Evolutionary conservation across 2,797 vertebrate species (phyloP), one percentile per base, ranked within the genome.

Genomic region (Aeoliscus strigatus): DNA sequence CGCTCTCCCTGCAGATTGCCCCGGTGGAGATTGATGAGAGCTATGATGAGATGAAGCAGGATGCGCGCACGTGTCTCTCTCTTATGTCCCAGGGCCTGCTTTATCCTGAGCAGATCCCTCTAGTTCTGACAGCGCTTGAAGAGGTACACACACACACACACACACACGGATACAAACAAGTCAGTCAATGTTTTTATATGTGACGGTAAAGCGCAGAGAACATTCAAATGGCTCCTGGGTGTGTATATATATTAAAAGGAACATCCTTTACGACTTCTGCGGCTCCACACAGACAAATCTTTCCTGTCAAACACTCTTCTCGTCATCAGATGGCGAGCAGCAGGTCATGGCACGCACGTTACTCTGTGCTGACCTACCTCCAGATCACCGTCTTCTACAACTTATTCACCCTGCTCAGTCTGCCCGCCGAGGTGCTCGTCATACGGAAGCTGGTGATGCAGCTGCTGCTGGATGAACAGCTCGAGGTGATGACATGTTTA

Each of bases 331-430:
- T 93, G 71, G 88, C 92, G 51, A 85, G 80, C 67, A 93, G 88
- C 85, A 91, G 89, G 85, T 97, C 93, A 39, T 97, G 95, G 96
- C 96, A 98, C 39, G 90, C 95, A 3, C 89, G 93, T 54, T 98
- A 90, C 71, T 93, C 95, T 6, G 87, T 96, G 8, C 76, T 98
- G 71, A 95, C 92, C 81, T 98, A 96, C 89, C 89, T 98, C 77
- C 95, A 98, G 87, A 93, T 92, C 66, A 94, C 91, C 89, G 94
- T 98, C 38, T 98, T 98, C 86, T 96, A 97, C 87, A 98, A 98
- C 85, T 85, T 98, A 66, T 98, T 98, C 77, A 92, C 92, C 54
- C 90, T 97, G 77, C 89, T 96, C 67, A 92, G 88, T 70, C 83
- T 86, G 39, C 82, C 90, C 12, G 84, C 86, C 29, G 88, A 91